Percentiles rank a stretch among this genome's conserved stretches.
These are phyloP conservation scores for Mylabris phalerata DNA, from an alignment of 1,140 invertebrate species.

Conservation along the genomic window DNA sequence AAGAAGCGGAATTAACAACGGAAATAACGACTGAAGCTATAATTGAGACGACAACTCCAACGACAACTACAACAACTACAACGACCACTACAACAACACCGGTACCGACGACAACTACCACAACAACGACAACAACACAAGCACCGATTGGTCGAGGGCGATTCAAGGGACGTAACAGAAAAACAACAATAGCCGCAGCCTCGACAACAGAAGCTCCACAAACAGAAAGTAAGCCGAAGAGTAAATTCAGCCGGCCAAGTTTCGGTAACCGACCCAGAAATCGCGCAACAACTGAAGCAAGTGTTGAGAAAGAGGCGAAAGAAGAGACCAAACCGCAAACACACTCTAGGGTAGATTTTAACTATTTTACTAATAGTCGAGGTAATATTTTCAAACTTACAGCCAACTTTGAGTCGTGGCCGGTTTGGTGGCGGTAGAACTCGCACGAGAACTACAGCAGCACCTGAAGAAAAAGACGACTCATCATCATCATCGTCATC, in stretches of 20 bases:
- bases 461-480: slow-evolving; percentile 24
- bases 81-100: slow-evolving; percentile 49
- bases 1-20: slow-evolving; percentile 12
- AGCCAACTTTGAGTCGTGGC: slow-evolving; percentile 13
- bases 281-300: slow-evolving; percentile 31
- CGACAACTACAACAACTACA: slow-evolving; percentile 51
- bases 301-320: slow-evolving; percentile 36
- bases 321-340: slow-evolving; percentile 44
- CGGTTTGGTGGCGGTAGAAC: slow-evolving; percentile 31
- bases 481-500: slow-evolving; percentile 19
- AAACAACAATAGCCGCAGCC: slow-evolving; percentile 33
- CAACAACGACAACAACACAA: slow-evolving; percentile 44
- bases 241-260: slow-evolving; percentile 33
- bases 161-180: slow-evolving; percentile 28
- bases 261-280: slow-evolving; percentile 27
- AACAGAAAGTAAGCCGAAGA: slow-evolving; percentile 29
- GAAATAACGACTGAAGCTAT: slow-evolving; percentile 36
- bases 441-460: slow-evolving; percentile 29
- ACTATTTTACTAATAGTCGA: not conserved
- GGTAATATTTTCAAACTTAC: not conserved
- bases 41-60: slow-evolving; percentile 46
- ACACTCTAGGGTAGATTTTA: slow-evolving; percentile 27
- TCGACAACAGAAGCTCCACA: slow-evolving; percentile 40
- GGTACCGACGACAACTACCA: slow-evolving; percentile 45
- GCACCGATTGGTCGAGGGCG: slow-evolving; percentile 40